Evolutionary conservation across 2,113 vertebrate species (phyloP).

Genomic region (Vidua chalybeata): DNA sequence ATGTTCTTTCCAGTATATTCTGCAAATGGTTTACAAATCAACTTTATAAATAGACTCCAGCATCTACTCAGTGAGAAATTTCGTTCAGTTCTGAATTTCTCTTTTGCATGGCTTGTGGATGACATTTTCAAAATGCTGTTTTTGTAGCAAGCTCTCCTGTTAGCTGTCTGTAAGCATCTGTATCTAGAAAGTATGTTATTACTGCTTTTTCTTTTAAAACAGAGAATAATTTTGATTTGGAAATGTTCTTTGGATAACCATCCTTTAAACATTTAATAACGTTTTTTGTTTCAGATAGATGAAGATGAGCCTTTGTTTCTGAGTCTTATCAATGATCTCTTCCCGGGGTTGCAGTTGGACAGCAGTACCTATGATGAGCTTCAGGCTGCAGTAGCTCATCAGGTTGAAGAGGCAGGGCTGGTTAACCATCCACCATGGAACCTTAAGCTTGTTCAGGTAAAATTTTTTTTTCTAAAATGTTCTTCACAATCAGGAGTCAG

Average conservation of each 20-base stretch:
- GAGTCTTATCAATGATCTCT: conserved; percentile 80
- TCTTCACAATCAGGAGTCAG: not conserved
- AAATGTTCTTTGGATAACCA: not conserved
- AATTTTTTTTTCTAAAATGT: not conserved
- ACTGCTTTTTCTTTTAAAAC: not conserved
- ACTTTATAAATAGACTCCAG: not conserved
- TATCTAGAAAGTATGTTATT: not conserved
- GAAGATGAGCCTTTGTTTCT: conserved; percentile 83
- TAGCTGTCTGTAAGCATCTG: not conserved
- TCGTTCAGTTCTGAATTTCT: not conserved
- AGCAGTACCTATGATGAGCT: conserved; percentile 69
- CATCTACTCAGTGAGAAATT: not conserved
- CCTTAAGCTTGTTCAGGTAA: conserved; percentile 80
- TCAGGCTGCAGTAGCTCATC: conserved; percentile 72
- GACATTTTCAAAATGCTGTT: not conserved
- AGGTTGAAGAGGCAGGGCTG: conserved; percentile 73
- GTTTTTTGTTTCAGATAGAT: conserved; percentile 68
- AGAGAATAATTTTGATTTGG: not conserved
- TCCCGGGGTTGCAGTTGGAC: conserved; percentile 76
- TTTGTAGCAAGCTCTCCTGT: not conserved
- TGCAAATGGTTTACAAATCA: not conserved
- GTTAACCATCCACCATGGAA: conserved; percentile 83
- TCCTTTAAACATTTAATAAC: not conserved
- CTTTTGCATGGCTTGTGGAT: not conserved
- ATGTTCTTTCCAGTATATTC: not conserved